phyloP scores from a whole-genome alignment of 2,888 invertebrate genomes.

The Allophyes oxyacanthae region DNA sequence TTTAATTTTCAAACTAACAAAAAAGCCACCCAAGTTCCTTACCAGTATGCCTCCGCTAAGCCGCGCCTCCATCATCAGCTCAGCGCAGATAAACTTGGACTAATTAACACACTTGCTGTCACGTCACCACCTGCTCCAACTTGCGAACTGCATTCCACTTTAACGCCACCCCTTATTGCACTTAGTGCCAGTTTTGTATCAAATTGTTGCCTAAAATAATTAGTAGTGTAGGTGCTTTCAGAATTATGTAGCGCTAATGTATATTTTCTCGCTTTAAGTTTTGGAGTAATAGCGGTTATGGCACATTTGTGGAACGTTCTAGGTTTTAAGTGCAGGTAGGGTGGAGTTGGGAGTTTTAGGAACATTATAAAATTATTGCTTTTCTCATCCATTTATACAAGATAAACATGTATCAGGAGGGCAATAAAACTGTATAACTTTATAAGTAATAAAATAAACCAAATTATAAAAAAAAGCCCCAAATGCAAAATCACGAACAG shows the following conservation, averaged over 20 bases:
- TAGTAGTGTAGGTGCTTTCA: constrained; percentile 44
- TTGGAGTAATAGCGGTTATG: constrained; percentile 40
- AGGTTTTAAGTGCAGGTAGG: constrained; percentile 26
- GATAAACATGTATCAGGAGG: too few species aligned
- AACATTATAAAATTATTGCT: constrained; percentile 4
- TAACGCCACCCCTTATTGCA: constrained; percentile 41
- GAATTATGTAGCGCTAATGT: constrained; percentile 47
- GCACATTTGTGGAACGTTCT: constrained; percentile 31
- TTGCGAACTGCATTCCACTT: constrained; percentile 49
- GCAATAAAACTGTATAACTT: too few species aligned
- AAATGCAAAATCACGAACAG: too few species aligned
- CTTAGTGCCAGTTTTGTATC: constrained; percentile 58
- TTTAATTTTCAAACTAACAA: background rate
- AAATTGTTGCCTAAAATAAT: constrained; percentile 51
- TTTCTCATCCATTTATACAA: too few species aligned
- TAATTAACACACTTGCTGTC: constrained; percentile 78
- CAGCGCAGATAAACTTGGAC: constrained; percentile 75
- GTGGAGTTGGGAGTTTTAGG: background rate
- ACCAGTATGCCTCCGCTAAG: constrained; percentile 7
- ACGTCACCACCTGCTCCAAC: constrained; percentile 70
- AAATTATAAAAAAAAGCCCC: too few species aligned
- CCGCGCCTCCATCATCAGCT: constrained; percentile 55
- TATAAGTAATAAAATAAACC: too few species aligned
- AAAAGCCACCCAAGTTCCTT: background rate
- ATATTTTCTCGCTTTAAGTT: constrained; percentile 41